phyloP scores from a whole-genome alignment of 2,797 vertebrate genomes.

The Threskiornis aethiopicus region DNA sequence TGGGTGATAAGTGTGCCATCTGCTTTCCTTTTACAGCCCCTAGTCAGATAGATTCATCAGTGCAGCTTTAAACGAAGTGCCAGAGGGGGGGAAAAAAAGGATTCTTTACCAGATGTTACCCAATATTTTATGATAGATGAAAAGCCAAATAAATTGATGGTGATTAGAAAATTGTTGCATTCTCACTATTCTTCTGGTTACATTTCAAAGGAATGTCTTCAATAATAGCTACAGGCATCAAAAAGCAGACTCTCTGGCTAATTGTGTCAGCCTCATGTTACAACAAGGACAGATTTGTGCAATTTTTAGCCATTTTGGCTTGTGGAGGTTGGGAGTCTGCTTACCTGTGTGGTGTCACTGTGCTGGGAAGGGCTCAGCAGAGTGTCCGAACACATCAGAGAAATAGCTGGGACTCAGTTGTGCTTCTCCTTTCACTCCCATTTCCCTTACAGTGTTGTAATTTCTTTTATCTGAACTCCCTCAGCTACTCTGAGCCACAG shows the following conservation, averaged over 20 bases:
- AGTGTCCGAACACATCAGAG: neutral
- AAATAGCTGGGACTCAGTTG: neutral
- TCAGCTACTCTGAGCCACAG: neutral
- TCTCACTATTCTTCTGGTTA: neutral
- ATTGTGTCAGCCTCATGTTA: neutral
- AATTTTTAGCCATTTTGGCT: neutral
- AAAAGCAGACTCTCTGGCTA: neutral
- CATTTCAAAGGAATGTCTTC: neutral
- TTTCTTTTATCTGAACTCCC: neutral
- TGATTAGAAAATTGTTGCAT: neutral
- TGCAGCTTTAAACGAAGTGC: neutral
- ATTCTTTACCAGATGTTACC: neutral
- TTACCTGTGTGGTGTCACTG: neutral
- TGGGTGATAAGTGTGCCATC: slow-evolving; percentile 49
- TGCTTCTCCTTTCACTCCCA: neutral
- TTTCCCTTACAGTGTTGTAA: neutral
- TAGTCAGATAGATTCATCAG: neutral
- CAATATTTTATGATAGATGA: neutral
- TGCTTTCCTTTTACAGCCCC: slow-evolving; percentile 35
- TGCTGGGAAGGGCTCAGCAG: neutral
- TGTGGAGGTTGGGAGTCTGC: neutral
- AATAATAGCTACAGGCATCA: neutral
- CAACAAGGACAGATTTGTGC: neutral
- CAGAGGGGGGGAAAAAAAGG: neutral
- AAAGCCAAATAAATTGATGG: neutral